Base-by-base conservation (phyloP, 2,888 invertebrate genomes). In the Hedychridium roseum region DNA sequence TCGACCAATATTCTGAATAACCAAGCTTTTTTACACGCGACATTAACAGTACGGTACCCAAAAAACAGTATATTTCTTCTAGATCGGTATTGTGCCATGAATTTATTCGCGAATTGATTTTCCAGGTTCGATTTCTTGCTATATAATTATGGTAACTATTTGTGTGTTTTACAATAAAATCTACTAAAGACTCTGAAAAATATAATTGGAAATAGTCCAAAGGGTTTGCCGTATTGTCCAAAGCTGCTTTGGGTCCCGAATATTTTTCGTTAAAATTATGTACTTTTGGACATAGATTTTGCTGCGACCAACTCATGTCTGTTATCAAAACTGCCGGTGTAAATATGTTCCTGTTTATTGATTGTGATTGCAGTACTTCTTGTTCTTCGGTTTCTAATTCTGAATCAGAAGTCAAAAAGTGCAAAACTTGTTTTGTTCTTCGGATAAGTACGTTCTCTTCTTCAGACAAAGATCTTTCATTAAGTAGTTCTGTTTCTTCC, bases 191-290 rank as follows among this genome's bases (percentile, higher is more conserved):
- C 32, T 39, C 32, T 2, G 34, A 32, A 16, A 18, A 4, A n/a
- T 39, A 45, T 21, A 45, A n/a, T 32, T 45, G 6, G 17, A 43
- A 43, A n/a, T 16, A 26, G 12, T 43, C 21, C 23, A 30, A 31
- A 16, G 15, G 2, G 15, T 1, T 11, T 21, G 31, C 21, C n/a
- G 38, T 31, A n/a, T 7, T n/a, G 14, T 4, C 9, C 14, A 36
- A 6, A 2, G n/a, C 6, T 20, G 12, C 6, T 35, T 14, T 35
- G n/a, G 36, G 27, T 20, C 36, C 28, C n/a, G 20, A 28, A 27
- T 21, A 2, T 0, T 1, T 9, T 0, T 3, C 4, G 2, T 15
- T 2, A n/a, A 43, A 27, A 14, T 17, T 18, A 43, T 28, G 15
- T 4, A 20, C 30, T 27, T 35, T 21, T 3, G 15, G 18, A 7